Conservation (phyloP, 2,888 invertebrate species). For the Trichogramma dendrolimi region DNA sequence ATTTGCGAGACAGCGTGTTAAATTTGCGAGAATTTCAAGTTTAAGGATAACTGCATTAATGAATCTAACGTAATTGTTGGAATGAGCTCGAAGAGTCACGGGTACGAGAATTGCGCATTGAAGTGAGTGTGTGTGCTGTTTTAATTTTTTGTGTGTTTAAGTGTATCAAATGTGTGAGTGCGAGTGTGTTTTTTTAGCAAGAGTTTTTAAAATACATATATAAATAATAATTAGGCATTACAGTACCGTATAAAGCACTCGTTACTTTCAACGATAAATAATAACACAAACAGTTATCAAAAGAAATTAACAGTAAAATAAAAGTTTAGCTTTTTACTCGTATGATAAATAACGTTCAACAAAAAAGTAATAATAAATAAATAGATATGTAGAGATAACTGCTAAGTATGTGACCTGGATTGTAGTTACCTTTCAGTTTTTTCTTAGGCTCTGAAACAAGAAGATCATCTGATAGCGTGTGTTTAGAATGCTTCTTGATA, state of each 20-base stretch:
- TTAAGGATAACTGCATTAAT: too few species aligned
- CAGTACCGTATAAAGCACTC: constrained; percentile 28
- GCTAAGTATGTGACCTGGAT: constrained; percentile 39
- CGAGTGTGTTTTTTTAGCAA: constrained; percentile 18
- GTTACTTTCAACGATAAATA: constrained; percentile 23
- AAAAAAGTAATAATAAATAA: constrained; percentile 17
- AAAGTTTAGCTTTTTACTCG: constrained; percentile 33
- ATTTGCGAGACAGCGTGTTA: too few species aligned
- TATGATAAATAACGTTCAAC: constrained; percentile 18
- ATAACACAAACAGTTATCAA: constrained; percentile 29
- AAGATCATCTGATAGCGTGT: constrained; percentile 56
- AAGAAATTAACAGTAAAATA: constrained; percentile 16
- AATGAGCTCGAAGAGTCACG: too few species aligned
- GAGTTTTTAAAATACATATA: constrained; percentile 6
- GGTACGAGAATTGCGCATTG: too few species aligned
- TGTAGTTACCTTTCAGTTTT: constrained; percentile 63
- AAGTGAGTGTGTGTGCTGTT: too few species aligned
- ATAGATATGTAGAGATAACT: constrained; percentile 37
- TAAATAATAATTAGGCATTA: constrained; percentile 24
- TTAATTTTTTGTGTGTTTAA: too few species aligned
- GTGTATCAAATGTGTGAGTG: not conserved
- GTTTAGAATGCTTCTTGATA: constrained; percentile 51
- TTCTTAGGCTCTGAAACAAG: constrained; percentile 81
- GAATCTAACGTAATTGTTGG: too few species aligned
- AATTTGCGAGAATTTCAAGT: too few species aligned